phyloP scores from a whole-genome alignment of 2,888 invertebrate genomes.

The Plusia festucae region DNA sequence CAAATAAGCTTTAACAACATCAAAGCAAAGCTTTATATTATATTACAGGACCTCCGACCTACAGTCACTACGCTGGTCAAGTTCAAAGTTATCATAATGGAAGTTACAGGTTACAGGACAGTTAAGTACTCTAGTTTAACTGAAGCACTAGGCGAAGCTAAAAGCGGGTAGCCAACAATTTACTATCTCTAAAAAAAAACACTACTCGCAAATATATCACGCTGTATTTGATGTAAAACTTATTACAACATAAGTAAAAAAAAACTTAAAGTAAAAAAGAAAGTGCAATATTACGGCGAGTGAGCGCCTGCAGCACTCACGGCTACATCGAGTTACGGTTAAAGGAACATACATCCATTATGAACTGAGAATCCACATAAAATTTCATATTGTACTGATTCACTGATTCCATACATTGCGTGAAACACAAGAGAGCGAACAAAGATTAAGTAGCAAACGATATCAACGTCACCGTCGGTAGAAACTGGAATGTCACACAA shows the following conservation, averaged over 20 bases:
- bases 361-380: slow-evolving; percentile 59
- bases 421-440: slow-evolving; percentile 74
- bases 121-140: slow-evolving; percentile 57
- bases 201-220: slow-evolving; percentile 78
- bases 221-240: slow-evolving; percentile 85
- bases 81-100: slow-evolving; percentile 27
- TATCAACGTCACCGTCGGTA: slow-evolving; percentile 72
- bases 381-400: slow-evolving; percentile 73
- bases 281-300: slow-evolving; percentile 77
- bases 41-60: slow-evolving; percentile 59
- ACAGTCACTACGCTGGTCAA: slow-evolving; percentile 19
- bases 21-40: slow-evolving; percentile 67
- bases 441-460: slow-evolving; percentile 72
- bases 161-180: slow-evolving; percentile 76
- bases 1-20: slow-evolving; percentile 78
- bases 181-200: slow-evolving; percentile 73
- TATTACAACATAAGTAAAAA: slow-evolving; percentile 81
- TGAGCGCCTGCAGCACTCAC: slow-evolving; percentile 23
- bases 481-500: slow-evolving; percentile 88
- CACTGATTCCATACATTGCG: slow-evolving; percentile 48
- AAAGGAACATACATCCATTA: slow-evolving; percentile 65
- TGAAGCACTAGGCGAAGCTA: slow-evolving; percentile 82
- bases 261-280: slow-evolving; percentile 72
- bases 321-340: slow-evolving; percentile 59
- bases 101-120: slow-evolving; percentile 42